A percentile compares a stretch with the other conserved stretches of the same genome.
Evolutionary conservation across 2,888 invertebrate genomes (phyloP).

Genomic region (Pyrgus malvae): DNA sequence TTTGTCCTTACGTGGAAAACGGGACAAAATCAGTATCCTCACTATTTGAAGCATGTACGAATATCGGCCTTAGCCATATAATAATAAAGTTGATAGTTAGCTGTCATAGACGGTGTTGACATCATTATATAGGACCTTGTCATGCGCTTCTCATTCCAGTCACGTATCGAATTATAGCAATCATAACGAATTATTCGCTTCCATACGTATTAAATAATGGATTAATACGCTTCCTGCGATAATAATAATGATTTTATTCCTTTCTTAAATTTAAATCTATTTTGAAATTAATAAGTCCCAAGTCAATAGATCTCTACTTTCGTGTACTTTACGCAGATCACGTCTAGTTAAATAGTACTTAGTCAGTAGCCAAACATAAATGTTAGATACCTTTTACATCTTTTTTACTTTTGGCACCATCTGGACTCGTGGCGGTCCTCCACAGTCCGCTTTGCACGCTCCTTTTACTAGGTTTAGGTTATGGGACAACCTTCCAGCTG

Average conservation of each 20-base stretch:
- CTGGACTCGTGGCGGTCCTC: too few species aligned
- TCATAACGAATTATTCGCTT: slow-evolving; percentile 56
- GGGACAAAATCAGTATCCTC: slow-evolving; percentile 41
- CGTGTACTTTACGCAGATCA: too few species aligned
- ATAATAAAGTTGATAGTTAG: slow-evolving; percentile 27
- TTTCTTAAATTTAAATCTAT: not conserved
- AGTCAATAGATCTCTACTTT: too few species aligned
- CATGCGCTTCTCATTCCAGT: slow-evolving; percentile 51
- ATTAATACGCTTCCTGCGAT: slow-evolving; percentile 36
- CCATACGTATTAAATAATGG: slow-evolving; percentile 47
- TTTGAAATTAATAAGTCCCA: too few species aligned
- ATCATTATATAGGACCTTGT: slow-evolving; percentile 45
- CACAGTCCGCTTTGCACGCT: too few species aligned
- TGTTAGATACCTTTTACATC: too few species aligned
- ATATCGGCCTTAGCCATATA: slow-evolving; percentile 43
- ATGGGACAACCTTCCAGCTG: too few species aligned
- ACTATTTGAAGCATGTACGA: slow-evolving; percentile 32
- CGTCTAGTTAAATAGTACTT: too few species aligned
- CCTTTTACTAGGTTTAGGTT: too few species aligned
- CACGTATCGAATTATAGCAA: slow-evolving; percentile 66
- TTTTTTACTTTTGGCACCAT: too few species aligned
- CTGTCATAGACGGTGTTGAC: not conserved
- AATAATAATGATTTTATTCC: slow-evolving; percentile 3
- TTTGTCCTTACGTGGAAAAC: slow-evolving; percentile 62
- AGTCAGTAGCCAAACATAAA: too few species aligned